Percentiles rank a stretch among this genome's conserved stretches.
These are phyloP conservation scores for Pelagia noctiluca DNA, from an alignment of 30 jellyfish, hydroid and myxozoan species.

Conservation along the genomic window DNA sequence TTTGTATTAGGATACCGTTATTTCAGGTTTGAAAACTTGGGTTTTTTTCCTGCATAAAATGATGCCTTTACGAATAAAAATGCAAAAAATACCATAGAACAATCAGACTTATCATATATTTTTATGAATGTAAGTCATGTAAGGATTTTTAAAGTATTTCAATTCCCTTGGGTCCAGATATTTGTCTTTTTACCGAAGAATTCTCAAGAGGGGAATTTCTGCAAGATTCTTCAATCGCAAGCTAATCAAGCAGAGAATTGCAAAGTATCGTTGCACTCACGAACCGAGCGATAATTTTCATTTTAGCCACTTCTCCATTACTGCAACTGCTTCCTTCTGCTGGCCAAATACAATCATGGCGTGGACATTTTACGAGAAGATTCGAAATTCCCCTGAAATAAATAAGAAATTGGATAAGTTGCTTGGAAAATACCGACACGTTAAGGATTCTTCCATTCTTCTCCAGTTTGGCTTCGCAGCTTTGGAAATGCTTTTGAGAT, in stretches of 20 bases:
- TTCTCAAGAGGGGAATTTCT: background rate
- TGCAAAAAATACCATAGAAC: no score
- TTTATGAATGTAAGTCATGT: no score
- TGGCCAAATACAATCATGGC: background rate
- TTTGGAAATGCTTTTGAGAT: constrained; percentile 11
- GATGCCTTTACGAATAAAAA: no score
- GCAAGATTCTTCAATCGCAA: background rate
- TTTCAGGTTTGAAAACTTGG: no score
- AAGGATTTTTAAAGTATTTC: no score
- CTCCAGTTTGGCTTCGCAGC: background rate
- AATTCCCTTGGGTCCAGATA: background rate
- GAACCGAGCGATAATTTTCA: background rate
- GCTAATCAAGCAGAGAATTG: background rate
- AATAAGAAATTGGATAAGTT: constrained; percentile 1
- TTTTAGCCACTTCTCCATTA: background rate
- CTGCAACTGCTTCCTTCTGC: background rate
- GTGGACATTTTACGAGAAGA: constrained; percentile 5
- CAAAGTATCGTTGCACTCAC: background rate
- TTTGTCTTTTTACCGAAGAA: background rate
- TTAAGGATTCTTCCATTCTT: constrained; percentile 16
- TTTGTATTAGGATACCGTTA: no score
- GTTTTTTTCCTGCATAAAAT: no score
- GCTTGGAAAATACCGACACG: constrained; percentile 18
- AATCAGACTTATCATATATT: no score
- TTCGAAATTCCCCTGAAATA: constrained; percentile 9